A percentile compares a stretch with the other conserved stretches of the same genome.
Evolutionary conservation across 2,113 vertebrate species (phyloP).

Genomic region (Osmerus eperlanus): DNA sequence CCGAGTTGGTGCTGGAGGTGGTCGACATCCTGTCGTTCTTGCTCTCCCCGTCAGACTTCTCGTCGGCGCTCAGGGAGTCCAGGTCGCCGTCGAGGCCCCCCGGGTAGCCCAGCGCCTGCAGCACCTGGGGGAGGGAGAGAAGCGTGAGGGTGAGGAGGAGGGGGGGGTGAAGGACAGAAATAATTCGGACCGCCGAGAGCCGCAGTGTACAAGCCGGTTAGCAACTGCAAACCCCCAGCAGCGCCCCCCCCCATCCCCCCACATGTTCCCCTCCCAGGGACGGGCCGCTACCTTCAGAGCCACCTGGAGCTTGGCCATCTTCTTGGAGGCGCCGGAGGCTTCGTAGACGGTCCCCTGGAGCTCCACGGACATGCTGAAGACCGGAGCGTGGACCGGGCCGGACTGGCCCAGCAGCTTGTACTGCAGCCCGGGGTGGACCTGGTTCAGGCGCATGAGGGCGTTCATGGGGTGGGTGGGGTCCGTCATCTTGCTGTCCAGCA

Average conservation of each 20-base stretch:
- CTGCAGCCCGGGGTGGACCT: constrained; percentile 92
- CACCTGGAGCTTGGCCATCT: constrained; percentile 94
- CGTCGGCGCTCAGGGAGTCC: constrained; percentile 84
- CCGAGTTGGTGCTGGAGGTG: constrained; percentile 87
- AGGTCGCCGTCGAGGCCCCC: constrained; percentile 83
- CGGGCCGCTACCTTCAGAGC: constrained; percentile 85
- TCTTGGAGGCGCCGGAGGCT: constrained; percentile 94
- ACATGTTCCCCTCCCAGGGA: not conserved
- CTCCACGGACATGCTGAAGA: constrained; percentile 96
- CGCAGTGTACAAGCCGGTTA: not conserved
- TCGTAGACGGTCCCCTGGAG: constrained; percentile 89
- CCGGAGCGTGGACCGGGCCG: constrained; percentile 92
- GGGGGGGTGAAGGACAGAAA: not conserved
- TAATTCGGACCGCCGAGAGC: not conserved
- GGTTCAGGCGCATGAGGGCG: constrained; percentile 95
- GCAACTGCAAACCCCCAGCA: too few species aligned
- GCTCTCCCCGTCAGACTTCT: constrained; percentile 86
- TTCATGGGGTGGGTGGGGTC: constrained; percentile 90
- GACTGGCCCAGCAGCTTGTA: constrained; percentile 95
- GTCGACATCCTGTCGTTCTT: constrained; percentile 85
- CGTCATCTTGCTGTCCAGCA: constrained; percentile 94
- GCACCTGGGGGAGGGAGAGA: constrained; percentile 70
- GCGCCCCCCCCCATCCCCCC: not conserved
- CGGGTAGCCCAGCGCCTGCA: constrained; percentile 92
- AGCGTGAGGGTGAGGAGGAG: not conserved